Evolutionary conservation across 53 echinoderm and acorn worm species (phyloP), one percentile per base, ranked within the genome.

Genomic region (Arbacia lixula): DNA sequence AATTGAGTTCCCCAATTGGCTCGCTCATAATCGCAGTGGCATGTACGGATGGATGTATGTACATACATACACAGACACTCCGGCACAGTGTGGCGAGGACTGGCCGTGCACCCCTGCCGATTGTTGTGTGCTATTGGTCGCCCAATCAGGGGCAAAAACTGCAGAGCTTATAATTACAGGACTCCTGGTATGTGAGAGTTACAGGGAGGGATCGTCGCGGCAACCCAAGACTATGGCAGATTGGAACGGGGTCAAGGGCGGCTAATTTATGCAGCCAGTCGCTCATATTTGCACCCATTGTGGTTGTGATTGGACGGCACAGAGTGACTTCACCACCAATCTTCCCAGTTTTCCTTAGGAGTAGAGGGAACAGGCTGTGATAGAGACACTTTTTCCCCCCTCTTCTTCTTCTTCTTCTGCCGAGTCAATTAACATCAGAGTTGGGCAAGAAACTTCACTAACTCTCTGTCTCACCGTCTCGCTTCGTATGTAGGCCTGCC

Each of bases 1-100:
- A 81, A 81, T 81, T 81, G 82, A 81, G 82, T 81, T 81, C 49
- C 82, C 82, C 82, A 81, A 81, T 81, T 81, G 82, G 82, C 82
- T 52, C 30, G 43, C 29, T 62, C 82, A 62, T 81, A 81, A 81
- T 81, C 63, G 82, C 82, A 63, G 38, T 81, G 82, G 82, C 82
- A 81, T 81, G 82, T 77, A 58, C 58, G 56, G 31, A 77, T 77
- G 77, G 36, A 77, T 77, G 77, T 77, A 77, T 58, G 40, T 58
- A 77, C 82, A 81, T 64, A 81, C 62, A 61, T 32, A 81, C 82
- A 61, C 64, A 24, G 78, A 34, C 58, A 57, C 16, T 5, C n/a
- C n/a, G n/a, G n/a, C n/a, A n/a, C n/a, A n/a, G n/a, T n/a, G n/a
- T n/a, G n/a, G 29, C 64, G 4, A 58, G 58, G 77, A 25, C 56